Evolutionary conservation across 2,797 vertebrate genomes (phyloP), one percentile per base, ranked within the genome.

Genomic region (Pitangus sulphuratus): DNA sequence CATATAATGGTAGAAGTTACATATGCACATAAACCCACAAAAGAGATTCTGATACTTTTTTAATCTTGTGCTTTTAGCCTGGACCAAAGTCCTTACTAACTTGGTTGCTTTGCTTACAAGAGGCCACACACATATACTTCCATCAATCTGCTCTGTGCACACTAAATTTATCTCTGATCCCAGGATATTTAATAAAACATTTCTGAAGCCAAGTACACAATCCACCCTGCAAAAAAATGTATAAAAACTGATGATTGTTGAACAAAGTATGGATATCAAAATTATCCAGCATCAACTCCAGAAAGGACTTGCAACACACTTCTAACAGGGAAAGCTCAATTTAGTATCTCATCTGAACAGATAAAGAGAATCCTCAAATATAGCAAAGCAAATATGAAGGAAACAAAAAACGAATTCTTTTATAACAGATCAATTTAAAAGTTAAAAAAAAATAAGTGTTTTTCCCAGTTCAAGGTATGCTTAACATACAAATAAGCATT

Each of bases 121-220:
- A 86, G 84, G 53, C 89, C 80, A 91, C 42, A 92, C 76, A 79
- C 48, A 58, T 40, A 81, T 84, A 21, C 31, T 72, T 90, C 60
- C 72, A 74, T 31, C 56, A 71, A 20, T 80, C 53, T 92, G 16
- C 24, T 90, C 33, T 77, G 62, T 1, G 90, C 83, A 94, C 51
- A 92, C 19, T 51, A 86, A 95, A 96, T 68, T 76, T 54, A 80
- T 69, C 76, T 84, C 60, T 92, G 77, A 94, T 84, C 84, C 50
- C 57, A 91, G 37, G 61, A 64, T 82, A 93, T 82, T 94, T 75
- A 95, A 89, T 62, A 94, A 91, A 92, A 89, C 26, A 77, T 72
- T 92, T 85, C 81, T 89, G 57, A 95, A 93, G 91, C 70, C 85
- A 96, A 89, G 51, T 44, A 88, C 39, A 90, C 21, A 95, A 94